Percentiles rank a stretch among this genome's conserved stretches.
phyloP scores from a whole-genome alignment of 2,888 invertebrate genomes.

The Stegana nigrithorax region DNA sequence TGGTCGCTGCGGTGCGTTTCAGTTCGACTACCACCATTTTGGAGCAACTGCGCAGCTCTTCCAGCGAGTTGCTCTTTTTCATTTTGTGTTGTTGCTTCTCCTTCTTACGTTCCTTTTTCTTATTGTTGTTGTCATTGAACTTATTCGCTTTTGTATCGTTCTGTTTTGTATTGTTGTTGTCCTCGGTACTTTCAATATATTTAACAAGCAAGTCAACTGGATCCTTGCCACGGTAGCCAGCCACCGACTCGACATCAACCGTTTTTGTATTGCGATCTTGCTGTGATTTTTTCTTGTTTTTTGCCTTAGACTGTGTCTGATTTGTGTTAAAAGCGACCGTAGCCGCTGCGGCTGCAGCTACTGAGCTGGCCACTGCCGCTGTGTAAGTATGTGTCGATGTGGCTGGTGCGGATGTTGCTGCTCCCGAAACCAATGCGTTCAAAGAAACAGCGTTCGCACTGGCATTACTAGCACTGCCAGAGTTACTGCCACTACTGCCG shows the following conservation, averaged over 20 bases:
- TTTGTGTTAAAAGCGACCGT: slow-evolving; percentile 60
- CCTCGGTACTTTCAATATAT: slow-evolving; percentile 79
- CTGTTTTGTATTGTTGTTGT: slow-evolving; percentile 67
- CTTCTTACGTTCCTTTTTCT: slow-evolving; percentile 71
- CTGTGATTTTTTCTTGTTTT: slow-evolving; percentile 66
- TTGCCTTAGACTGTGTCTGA: slow-evolving; percentile 74
- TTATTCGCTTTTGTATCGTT: slow-evolving; percentile 34
- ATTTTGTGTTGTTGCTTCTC: slow-evolving; percentile 68
- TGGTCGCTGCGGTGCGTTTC: slow-evolving; percentile 59
- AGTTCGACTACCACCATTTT: slow-evolving; percentile 78
- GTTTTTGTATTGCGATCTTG: slow-evolving; percentile 70
- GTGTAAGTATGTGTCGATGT: neutral
- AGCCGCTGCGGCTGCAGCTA: slow-evolving; percentile 8
- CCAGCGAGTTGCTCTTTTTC: slow-evolving; percentile 82
- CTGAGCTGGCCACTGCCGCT: neutral
- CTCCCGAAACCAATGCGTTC: neutral
- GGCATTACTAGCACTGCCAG: neutral
- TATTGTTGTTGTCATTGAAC: slow-evolving; percentile 42
- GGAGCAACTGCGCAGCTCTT: slow-evolving; percentile 80
- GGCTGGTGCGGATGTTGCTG: neutral
- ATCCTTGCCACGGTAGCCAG: slow-evolving; percentile 83
- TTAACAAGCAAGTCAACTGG: slow-evolving; percentile 82
- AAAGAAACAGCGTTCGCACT: neutral
- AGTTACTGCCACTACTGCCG: neutral
- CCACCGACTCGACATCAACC: slow-evolving; percentile 73